phyloP scores from a whole-genome alignment of 2,797 vertebrate species.

The Coendou prehensilis region DNA sequence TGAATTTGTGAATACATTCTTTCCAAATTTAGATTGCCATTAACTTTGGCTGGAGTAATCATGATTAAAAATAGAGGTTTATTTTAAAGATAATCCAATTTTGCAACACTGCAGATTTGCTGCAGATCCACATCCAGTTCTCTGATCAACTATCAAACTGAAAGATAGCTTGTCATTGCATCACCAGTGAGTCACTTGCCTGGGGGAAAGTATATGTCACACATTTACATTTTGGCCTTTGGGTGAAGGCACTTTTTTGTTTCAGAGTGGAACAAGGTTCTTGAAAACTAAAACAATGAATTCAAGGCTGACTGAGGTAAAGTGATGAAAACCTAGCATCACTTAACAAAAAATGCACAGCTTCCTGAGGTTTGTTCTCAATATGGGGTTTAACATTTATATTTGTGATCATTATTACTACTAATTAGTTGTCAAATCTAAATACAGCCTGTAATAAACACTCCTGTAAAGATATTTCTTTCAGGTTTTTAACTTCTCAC shows the following conservation, averaged over 20 bases:
- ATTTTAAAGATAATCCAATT: constrained; percentile 61
- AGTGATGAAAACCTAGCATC: constrained; percentile 8
- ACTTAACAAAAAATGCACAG: not conserved
- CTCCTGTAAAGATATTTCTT: not conserved
- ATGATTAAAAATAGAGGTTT: constrained; percentile 39
- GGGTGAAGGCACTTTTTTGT: constrained; percentile 37
- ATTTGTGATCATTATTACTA: not conserved
- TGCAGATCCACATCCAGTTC: constrained; percentile 36
- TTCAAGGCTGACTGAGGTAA: not conserved
- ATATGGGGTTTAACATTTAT: not conserved
- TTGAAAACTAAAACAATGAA: constrained; percentile 52
- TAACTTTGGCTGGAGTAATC: not conserved
- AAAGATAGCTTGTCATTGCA: constrained; percentile 18
- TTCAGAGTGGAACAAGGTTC: constrained; percentile 28
- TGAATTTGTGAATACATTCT: not conserved
- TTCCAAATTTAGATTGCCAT: constrained; percentile 57
- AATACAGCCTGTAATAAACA: not conserved
- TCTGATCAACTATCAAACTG: constrained; percentile 56
- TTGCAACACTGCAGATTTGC: constrained; percentile 15
- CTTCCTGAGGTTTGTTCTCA: not conserved
- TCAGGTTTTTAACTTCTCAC: not conserved
- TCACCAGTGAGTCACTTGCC: constrained; percentile 60
- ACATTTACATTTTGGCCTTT: constrained; percentile 66
- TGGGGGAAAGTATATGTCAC: not conserved
- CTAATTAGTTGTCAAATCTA: not conserved